Base-by-base conservation (phyloP, 2,797 vertebrate genomes). In the Acipenser ruthenus region DNA sequence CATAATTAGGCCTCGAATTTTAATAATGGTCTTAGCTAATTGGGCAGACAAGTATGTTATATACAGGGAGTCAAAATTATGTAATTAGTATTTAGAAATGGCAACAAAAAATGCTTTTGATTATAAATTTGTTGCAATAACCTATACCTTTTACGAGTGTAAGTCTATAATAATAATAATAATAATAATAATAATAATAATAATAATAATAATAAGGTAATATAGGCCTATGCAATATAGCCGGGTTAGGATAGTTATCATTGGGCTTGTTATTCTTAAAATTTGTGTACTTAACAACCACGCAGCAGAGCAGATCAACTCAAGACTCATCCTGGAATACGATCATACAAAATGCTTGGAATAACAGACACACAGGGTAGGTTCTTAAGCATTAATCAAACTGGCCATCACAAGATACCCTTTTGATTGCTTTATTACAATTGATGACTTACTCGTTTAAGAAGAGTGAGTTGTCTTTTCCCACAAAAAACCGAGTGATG, bases 11-110 rank as follows among this genome's bases (percentile, higher is more conserved):
- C 83, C 86, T 90, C 92, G 91, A 93, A 89, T 93, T 92, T 88
- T 89, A 92, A 91, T 96, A 94, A 96, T 95, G 93, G 94, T 94
- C 93, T 90, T 86, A 80, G 91, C 84, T 96, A 95, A 96, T 96
- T 93, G 92, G 90, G 85, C 88, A 89, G 88, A 92, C 90, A 90
- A 91, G 90, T 88, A 80, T 74, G 78, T 85, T 87, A 85, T 80
- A 86, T 86, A 79, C 71, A 74, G 84, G 83, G 80, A 78, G 81
- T 82, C 75, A 61, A 87, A 86, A 87, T 91, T 90, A 92, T 84
- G 85, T 89, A 89, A 91, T 91, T 89, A 90, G 87, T 90, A 84
- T 80, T 84, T 88, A 82, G 86, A 89, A 89, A 89, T 87, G 86
- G 87, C 87, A 89, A 90, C 90, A 88, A 49, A 58, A 66, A 13